Base-by-base conservation (phyloP, 2,797 vertebrate species). In the Avahi laniger region DNA sequence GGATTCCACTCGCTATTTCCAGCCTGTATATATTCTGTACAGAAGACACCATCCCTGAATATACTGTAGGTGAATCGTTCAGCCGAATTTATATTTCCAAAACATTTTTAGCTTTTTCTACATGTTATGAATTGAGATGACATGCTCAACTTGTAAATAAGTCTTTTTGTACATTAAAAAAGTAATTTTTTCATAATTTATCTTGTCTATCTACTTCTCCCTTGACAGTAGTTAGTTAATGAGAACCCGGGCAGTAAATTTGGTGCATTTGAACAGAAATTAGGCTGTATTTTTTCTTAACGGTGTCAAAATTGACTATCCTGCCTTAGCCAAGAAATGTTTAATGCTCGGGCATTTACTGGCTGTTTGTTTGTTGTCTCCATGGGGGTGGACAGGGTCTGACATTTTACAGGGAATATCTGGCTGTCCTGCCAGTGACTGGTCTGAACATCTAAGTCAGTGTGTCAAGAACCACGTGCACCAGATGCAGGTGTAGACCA, bases 131-230 rank as follows among this genome's bases (percentile, higher is more conserved):
- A 98, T 97, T 84, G 98, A 98, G 97, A 97, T 99, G 98, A 99
- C 98, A 98, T 97, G 98, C 98, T 98, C 98, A 98, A 98, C 98
- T 96, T 99, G 99, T 99, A 99, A 99, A 99, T 98, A 98, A 91
- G 86, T 98, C 98, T 98, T 99, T 99, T 99, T 99, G 99, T 99
- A 99, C 99, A 99, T 99, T 99, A 99, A 99, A 99, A 99, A 99
- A 98, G 98, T 99, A 99, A 98, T 98, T 99, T 99, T 99, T 99
- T 99, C 98, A 96, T 98, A 98, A 98, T 95, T 98, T 92, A 82
- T 97, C 96, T 97, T 98, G 95, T 98, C 86, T 92, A 1, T 94
- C 95, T 96, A 79, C 90, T 96, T 97, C 92, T 92, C 96, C 80
- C 89, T 93, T 84, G 89, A 94, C 94, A 95, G 95, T 80, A 83